Conservation (phyloP, 2,888 invertebrate species). For the Hofmannophila pseudospretella region DNA sequence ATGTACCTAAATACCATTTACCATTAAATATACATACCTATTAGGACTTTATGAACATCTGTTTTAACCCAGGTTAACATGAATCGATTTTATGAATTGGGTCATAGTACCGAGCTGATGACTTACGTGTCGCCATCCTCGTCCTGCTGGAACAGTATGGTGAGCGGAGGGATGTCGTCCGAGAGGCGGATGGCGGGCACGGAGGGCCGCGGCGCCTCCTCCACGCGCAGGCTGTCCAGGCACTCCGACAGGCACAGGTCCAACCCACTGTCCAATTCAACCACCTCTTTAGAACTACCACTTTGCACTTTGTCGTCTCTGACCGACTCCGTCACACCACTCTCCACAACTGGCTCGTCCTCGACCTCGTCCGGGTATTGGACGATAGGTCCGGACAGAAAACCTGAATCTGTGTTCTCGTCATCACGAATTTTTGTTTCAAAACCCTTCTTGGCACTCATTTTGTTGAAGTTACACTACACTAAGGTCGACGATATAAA, state of each 20-base stretch:
- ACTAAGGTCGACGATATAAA: constrained; percentile 8
- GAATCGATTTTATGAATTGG: no score
- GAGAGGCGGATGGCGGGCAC: constrained; percentile 27
- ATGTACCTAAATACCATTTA: no score
- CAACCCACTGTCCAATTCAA: constrained; percentile 80
- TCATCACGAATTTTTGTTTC: constrained; percentile 52
- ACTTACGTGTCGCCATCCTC: constrained; percentile 94
- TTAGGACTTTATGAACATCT: no score
- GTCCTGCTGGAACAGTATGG: constrained; percentile 85
- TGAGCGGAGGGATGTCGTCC: constrained; percentile 70
- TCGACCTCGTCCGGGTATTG: constrained; percentile 31
- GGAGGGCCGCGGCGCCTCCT: constrained; percentile 15
- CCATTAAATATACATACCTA: no score
- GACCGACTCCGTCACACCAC: constrained; percentile 26
- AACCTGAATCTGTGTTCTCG: constrained; percentile 57
- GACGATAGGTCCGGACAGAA: constrained; percentile 46
- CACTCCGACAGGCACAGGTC: constrained; percentile 77
- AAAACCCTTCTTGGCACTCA: constrained; percentile 63
- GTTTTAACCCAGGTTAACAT: no score
- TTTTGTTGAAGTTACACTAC: constrained; percentile 25
- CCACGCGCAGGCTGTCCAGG: constrained; percentile 75
- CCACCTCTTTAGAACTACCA: constrained; percentile 26
- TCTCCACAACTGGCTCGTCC: not conserved
- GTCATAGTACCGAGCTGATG: no score
- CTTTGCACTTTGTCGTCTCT: constrained; percentile 24